Evolutionary conservation across 2,888 invertebrate genomes (phyloP).

Genomic region (Acronicta alni): DNA sequence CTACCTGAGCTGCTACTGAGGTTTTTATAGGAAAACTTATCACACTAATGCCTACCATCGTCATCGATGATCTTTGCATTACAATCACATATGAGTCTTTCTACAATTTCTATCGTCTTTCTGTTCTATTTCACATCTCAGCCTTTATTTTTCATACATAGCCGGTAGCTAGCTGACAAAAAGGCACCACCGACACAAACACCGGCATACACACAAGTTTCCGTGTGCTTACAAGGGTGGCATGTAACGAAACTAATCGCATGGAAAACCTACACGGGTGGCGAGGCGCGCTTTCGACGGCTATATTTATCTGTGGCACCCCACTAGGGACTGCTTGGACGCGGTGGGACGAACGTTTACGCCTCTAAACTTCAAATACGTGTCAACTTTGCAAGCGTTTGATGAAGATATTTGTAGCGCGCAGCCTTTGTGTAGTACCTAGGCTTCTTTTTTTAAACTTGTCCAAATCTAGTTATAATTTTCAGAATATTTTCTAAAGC

Average conservation of each 20-base stretch:
- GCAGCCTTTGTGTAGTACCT: constrained; percentile 28
- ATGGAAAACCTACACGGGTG: constrained; percentile 70
- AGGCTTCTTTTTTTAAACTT: constrained; percentile 44
- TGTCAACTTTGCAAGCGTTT: constrained; percentile 52
- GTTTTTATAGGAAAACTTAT: too few species aligned
- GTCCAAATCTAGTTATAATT: constrained; percentile 16
- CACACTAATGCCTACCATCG: too few species aligned
- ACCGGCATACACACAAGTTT: constrained; percentile 25
- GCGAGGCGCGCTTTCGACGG: constrained; percentile 61
- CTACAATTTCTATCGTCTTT: background rate
- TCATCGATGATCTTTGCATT: too few species aligned
- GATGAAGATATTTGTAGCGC: constrained; percentile 50
- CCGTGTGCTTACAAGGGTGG: constrained; percentile 50
- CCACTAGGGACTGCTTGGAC: constrained; percentile 50
- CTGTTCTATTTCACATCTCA: constrained; percentile 2
- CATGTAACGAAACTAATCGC: constrained; percentile 67
- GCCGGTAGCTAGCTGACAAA: constrained; percentile 31
- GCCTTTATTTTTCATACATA: constrained; percentile 6
- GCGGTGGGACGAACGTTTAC: constrained; percentile 55
- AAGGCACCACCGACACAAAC: constrained; percentile 43
- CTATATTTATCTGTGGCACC: constrained; percentile 62
- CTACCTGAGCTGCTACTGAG: too few species aligned
- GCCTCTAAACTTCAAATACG: constrained; percentile 60
- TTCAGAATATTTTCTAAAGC: too few species aligned
- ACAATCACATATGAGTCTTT: background rate